Evolutionary conservation across 2,797 vertebrate species (phyloP).

Genomic region (Silurus lanzhouensis): DNA sequence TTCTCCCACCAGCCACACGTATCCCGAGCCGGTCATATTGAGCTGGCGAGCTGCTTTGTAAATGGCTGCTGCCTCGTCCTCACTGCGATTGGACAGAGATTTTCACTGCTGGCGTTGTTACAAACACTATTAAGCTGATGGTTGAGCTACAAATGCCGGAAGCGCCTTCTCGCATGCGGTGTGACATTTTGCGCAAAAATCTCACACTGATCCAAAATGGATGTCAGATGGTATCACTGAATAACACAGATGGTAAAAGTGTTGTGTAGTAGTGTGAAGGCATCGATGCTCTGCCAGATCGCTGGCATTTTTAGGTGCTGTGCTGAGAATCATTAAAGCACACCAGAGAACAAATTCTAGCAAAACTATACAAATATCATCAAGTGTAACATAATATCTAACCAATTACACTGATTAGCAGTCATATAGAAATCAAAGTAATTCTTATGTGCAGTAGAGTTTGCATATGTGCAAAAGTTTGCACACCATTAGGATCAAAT

Average conservation of each 20-base stretch:
- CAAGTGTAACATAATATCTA: not conserved
- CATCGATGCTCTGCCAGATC: conserved; percentile 8
- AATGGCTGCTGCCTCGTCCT: conserved; percentile 94
- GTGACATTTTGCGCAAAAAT: conserved; percentile 29
- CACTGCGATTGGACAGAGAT: conserved; percentile 73
- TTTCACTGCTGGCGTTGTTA: not conserved
- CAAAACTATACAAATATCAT: not conserved
- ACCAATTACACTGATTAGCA: not conserved
- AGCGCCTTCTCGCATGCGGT: conserved; percentile 23
- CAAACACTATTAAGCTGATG: conserved; percentile 20
- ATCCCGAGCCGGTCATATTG: conserved; percentile 98
- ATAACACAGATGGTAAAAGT: conserved; percentile 32
- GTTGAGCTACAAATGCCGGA: conserved; percentile 22
- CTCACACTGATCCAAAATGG: conserved; percentile 33
- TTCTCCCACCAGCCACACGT: conserved; percentile 99
- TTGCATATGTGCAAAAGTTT: not conserved
- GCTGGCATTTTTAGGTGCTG: not conserved
- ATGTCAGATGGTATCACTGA: conserved; percentile 29
- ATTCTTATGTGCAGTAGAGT: too few species aligned
- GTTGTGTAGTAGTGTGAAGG: conserved; percentile 11
- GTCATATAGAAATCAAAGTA: too few species aligned
- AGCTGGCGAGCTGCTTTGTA: conserved; percentile 95
- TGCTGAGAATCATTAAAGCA: not conserved
- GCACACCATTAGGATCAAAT: not conserved
- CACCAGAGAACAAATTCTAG: not conserved